phyloP scores from a whole-genome alignment of 2,888 invertebrate species.

The Hypercompe scribonia region DNA sequence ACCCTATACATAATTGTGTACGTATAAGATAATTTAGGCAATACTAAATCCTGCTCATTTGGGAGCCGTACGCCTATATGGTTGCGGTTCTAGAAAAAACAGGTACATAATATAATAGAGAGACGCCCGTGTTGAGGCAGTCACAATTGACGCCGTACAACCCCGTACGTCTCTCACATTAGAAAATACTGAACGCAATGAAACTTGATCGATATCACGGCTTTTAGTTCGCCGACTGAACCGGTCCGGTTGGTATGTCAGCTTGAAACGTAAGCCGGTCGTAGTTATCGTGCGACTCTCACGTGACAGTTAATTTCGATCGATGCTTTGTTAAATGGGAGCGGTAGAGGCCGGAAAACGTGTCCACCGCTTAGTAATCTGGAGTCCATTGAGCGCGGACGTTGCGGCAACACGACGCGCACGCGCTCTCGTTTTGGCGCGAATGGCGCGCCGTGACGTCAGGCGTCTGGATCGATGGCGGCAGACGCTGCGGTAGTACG shows the following conservation, averaged over 20 bases:
- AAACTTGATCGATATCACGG: constrained; percentile 54
- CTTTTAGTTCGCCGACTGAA: constrained; percentile 50
- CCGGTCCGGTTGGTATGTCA: constrained; percentile 60
- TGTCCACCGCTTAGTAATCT: constrained; percentile 79
- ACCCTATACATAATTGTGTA: constrained; percentile 39
- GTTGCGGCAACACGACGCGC: constrained; percentile 82
- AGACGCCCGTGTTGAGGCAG: constrained; percentile 85
- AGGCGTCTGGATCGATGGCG: constrained; percentile 87
- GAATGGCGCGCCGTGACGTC: constrained; percentile 85
- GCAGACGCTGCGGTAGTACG: constrained; percentile 87
- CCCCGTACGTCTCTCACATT: constrained; percentile 86
- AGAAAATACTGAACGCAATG: constrained; percentile 40
- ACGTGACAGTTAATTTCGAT: constrained; percentile 74
- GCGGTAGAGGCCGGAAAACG: constrained; percentile 75
- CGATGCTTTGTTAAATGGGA: constrained; percentile 70
- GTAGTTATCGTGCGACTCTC: constrained; percentile 67
- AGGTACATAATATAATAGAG: constrained; percentile 78
- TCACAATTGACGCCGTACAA: constrained; percentile 82
- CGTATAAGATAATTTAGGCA: constrained; percentile 15
- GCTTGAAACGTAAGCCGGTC: constrained; percentile 57
- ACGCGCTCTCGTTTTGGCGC: constrained; percentile 86
- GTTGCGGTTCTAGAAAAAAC: constrained; percentile 84
- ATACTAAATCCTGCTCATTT: constrained; percentile 79
- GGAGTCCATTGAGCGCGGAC: constrained; percentile 83
- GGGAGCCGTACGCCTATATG: constrained; percentile 79